These are phyloP conservation scores for Heteronetta atricapilla DNA, from an alignment of 2,113 vertebrate species.

Conservation along the genomic window DNA sequence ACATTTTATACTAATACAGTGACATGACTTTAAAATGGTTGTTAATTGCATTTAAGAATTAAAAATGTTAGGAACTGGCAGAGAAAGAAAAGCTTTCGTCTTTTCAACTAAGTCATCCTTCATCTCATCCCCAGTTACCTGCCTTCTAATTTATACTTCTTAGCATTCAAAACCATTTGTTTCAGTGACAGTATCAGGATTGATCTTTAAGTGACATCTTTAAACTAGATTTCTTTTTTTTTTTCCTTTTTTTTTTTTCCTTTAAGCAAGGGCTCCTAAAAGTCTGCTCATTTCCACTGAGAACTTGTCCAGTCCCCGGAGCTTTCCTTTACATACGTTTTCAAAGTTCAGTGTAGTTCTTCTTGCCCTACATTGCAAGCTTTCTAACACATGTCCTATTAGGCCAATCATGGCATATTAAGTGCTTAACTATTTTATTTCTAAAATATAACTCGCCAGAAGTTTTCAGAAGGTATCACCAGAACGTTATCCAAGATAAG, in stretches of 20 bases:
- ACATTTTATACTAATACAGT: not conserved
- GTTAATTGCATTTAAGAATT: slow-evolving; percentile 23
- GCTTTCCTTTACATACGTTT: slow-evolving; percentile 40
- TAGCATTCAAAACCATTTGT: not conserved
- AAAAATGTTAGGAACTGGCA: not conserved
- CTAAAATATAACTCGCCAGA: not conserved
- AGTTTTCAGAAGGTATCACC: slow-evolving; percentile 6
- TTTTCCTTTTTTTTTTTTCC: not conserved
- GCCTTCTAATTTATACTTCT: slow-evolving; percentile 44
- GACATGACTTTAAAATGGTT: not conserved
- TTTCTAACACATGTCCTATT: slow-evolving; percentile 26
- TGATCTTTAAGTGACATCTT: slow-evolving; percentile 25
- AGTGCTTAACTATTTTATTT: slow-evolving; percentile 29
- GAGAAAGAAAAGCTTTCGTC: slow-evolving; percentile 19
- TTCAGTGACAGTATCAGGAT: not conserved
- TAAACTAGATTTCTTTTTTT: not conserved
- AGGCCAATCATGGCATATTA: slow-evolving; percentile 22
- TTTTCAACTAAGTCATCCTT: slow-evolving; percentile 48
- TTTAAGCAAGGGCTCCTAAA: not conserved
- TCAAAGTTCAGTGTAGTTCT: slow-evolving; percentile 49
- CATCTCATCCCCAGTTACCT: slow-evolving; percentile 9
- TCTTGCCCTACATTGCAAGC: slow-evolving; percentile 41
- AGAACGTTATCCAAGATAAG: not conserved
- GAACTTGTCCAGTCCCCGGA: slow-evolving; percentile 26
- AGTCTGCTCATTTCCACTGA: slow-evolving; percentile 41